phyloP scores from a whole-genome alignment of 2,113 vertebrate species.

The Lycaon pictus region DNA sequence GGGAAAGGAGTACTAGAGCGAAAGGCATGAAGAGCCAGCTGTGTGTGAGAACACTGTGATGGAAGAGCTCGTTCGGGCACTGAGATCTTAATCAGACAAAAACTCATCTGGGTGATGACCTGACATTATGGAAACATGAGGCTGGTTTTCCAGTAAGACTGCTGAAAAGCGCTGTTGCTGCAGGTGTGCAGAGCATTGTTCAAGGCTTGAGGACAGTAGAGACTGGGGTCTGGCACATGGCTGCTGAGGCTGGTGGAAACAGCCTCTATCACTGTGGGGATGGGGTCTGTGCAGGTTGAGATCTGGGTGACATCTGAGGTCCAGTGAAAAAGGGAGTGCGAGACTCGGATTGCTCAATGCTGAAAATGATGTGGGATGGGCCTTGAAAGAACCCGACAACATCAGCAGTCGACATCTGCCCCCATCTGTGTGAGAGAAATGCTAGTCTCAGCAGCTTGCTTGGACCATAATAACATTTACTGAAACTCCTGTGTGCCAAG shows the following conservation, averaged over 20 bases:
- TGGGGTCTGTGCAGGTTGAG: background rate
- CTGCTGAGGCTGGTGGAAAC: background rate
- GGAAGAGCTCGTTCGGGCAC: rapidly evolving
- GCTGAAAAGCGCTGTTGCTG: background rate
- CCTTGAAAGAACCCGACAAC: background rate
- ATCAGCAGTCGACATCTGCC: background rate
- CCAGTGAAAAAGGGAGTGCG: background rate
- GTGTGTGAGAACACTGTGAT: background rate
- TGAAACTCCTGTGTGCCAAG: background rate
- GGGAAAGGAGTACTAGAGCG: background rate
- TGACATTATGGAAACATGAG: background rate
- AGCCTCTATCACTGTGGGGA: background rate
- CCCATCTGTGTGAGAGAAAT: background rate
- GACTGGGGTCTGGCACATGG: rapidly evolving
- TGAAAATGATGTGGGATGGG: background rate
- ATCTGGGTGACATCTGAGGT: background rate
- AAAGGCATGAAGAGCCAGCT: background rate
- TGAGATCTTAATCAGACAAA: background rate
- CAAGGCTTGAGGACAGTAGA: background rate
- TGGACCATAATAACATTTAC: background rate
- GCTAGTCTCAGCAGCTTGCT: background rate
- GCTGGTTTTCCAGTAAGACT: background rate
- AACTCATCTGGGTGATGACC: background rate
- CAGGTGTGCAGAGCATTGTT: background rate
- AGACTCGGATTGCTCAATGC: background rate